Conservation (phyloP, 2,888 invertebrate genomes). For the Noctua janthina region DNA sequence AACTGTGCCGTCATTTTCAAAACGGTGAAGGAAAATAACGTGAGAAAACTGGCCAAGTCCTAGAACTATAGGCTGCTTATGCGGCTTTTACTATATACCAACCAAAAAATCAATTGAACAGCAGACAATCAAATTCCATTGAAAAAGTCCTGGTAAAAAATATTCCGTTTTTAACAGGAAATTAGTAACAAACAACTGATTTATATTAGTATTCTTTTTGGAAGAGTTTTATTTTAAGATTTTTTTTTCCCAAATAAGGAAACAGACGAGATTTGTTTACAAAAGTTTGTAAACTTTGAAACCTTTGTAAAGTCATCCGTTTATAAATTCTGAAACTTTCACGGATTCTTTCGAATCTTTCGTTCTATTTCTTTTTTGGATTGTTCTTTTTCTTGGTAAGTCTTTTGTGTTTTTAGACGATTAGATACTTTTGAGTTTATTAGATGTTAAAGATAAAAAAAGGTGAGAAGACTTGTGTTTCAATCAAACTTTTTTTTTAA, state of each 20-base stretch:
- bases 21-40: too few species aligned
- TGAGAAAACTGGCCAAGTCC: too few species aligned
- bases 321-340: constrained; percentile 23
- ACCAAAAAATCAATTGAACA: neutral
- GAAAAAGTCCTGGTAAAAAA: neutral
- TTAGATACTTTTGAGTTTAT: neutral
- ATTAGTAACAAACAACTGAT: neutral
- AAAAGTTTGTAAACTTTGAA: constrained; percentile 16
- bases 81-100: too few species aligned
- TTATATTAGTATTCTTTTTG: neutral
- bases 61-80: too few species aligned
- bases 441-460: neutral
- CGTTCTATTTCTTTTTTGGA: neutral
- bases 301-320: constrained; percentile 20
- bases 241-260: neutral
- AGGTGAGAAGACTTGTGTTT: neutral
- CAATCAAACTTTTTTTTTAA: too few species aligned
- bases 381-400: neutral
- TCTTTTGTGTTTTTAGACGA: neutral
- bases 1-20: too few species aligned
- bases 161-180: neutral
- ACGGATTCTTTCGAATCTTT: neutral
- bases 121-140: neutral
- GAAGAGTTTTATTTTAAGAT: neutral
- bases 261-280: neutral